Conservation (phyloP, 2,113 vertebrate genomes). For the Gallinago undulata region DNA sequence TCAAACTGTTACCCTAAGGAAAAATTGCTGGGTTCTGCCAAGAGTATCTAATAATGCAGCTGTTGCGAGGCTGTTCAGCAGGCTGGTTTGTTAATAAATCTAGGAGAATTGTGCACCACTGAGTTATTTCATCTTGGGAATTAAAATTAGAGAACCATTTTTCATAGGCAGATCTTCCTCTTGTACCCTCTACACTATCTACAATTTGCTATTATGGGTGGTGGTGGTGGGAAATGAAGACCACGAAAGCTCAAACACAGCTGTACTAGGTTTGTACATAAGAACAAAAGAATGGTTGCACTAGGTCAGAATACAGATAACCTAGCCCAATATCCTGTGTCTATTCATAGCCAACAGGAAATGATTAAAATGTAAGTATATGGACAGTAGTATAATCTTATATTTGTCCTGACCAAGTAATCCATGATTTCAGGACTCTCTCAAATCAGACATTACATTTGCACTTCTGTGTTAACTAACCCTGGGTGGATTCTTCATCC, state of each 20-base stretch:
- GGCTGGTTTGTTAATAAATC: background rate
- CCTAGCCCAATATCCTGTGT: background rate
- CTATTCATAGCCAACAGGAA: background rate
- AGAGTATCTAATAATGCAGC: background rate
- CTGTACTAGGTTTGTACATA: background rate
- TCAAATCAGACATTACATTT: background rate
- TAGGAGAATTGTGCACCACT: fast-evolving
- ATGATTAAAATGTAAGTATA: background rate
- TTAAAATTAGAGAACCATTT: background rate
- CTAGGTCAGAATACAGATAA: background rate
- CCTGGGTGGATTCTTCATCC: background rate
- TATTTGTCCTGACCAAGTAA: background rate
- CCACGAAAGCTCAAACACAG: background rate
- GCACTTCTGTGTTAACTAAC: background rate
- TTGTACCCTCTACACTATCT: fast-evolving
- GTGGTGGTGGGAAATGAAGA: background rate
- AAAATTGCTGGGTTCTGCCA: background rate
- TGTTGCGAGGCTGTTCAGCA: background rate
- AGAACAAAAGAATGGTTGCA: background rate
- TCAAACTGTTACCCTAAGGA: background rate
- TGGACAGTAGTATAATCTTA: background rate
- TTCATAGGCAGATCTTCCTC: background rate
- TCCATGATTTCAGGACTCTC: background rate
- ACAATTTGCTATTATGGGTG: background rate
- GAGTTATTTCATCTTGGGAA: background rate